These are phyloP conservation scores for Heterodera filipjevi DNA, from an alignment of 2,888 invertebrate genomes.

Conservation along the genomic window DNA sequence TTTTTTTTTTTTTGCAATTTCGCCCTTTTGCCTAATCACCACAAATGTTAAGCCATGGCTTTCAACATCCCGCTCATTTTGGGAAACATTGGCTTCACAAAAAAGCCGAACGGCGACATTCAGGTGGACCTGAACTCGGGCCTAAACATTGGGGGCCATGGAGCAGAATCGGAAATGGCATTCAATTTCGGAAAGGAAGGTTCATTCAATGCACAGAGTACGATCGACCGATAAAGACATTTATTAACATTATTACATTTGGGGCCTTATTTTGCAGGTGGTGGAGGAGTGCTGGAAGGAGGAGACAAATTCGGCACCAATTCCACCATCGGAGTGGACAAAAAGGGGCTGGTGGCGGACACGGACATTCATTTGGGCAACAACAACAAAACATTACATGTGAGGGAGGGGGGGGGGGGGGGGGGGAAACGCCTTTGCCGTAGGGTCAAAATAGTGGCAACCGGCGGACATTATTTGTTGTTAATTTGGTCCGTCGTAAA, in stretches of 20 bases:
- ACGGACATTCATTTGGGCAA: constrained; percentile 32
- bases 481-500: too few species aligned
- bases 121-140: constrained; percentile 29
- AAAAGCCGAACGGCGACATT: constrained; percentile 33
- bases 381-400: constrained; percentile 20
- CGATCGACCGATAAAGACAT: not conserved
- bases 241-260: not conserved
- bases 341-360: constrained; percentile 34
- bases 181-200: constrained; percentile 36
- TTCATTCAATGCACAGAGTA: constrained; percentile 30
- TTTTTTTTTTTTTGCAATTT: not conserved
- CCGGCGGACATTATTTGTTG: too few species aligned
- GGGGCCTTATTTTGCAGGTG: constrained; percentile 27
- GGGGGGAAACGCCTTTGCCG: too few species aligned
- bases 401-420: not conserved
- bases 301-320: constrained; percentile 35
- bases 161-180: constrained; percentile 28
- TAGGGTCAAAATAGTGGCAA: not conserved
- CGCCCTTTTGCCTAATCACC: not conserved
- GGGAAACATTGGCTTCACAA: constrained; percentile 28
- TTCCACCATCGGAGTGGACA: constrained; percentile 38
- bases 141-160: constrained; percentile 38
- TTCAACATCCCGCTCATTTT: constrained; percentile 39
- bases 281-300: constrained; percentile 34
- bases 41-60: constrained; percentile 3